Evolutionary conservation across 2,888 invertebrate genomes (phyloP).

Genomic region (Lepidonotus clava): DNA sequence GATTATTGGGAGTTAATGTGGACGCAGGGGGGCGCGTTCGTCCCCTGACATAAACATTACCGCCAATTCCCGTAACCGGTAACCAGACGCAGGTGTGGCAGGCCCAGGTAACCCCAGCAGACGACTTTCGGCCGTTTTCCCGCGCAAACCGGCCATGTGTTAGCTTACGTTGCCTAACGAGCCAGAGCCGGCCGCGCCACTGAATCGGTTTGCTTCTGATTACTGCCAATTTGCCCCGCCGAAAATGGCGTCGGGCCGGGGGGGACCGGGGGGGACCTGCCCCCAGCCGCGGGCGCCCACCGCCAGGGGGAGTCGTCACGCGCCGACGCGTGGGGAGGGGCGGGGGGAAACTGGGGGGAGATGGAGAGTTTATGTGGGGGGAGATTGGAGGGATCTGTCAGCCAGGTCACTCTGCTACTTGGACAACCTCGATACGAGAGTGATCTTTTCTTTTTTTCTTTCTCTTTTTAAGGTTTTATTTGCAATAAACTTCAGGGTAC

Average conservation of each 20-base stretch:
- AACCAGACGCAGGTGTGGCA: not conserved
- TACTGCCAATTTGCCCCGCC: not conserved
- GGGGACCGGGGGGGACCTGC: conserved; percentile 29
- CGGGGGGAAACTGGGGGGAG: not conserved
- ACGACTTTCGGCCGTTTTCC: not conserved
- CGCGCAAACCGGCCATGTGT: no score
- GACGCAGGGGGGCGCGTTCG: no score
- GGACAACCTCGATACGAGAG: no score
- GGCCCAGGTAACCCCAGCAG: not conserved
- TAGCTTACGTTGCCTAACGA: conserved; percentile 11
- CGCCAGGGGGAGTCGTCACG: conserved; percentile 33
- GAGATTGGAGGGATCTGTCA: not conserved
- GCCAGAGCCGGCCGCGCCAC: not conserved
- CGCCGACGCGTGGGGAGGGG: not conserved
- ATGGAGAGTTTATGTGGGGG: conserved; percentile 3
- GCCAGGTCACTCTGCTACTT: no score
- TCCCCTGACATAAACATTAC: conserved; percentile 14
- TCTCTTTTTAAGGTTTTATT: no score
- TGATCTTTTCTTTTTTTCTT: no score
- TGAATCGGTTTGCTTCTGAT: conserved; percentile 17
- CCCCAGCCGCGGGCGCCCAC: not conserved
- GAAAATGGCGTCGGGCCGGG: conserved; percentile 18
- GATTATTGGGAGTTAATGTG: no score
- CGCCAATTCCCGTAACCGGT: not conserved
- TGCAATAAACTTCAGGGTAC: no score